These are phyloP conservation scores for Argyrosomus japonicus DNA, from an alignment of 2,113 vertebrate species.

Conservation along the genomic window DNA sequence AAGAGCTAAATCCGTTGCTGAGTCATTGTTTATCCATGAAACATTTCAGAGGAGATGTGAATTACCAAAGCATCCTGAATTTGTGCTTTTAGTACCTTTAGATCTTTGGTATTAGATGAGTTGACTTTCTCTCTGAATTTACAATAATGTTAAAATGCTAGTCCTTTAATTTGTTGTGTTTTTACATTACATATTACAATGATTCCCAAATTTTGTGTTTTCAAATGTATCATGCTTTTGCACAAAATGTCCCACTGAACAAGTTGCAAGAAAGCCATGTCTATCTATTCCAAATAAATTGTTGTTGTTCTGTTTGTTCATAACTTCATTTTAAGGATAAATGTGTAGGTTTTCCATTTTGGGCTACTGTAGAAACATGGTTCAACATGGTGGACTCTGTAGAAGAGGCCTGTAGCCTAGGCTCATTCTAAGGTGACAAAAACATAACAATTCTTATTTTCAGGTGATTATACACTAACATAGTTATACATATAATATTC, in stretches of 20 bases:
- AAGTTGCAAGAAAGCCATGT: too few species aligned
- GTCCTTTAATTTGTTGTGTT: background rate
- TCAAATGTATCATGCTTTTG: background rate
- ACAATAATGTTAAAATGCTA: background rate
- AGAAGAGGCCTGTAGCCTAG: too few species aligned
- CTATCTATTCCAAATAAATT: background rate
- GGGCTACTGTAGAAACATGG: too few species aligned
- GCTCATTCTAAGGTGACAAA: too few species aligned
- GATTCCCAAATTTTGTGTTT: background rate
- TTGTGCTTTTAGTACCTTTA: constrained; percentile 2
- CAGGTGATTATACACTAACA: background rate
- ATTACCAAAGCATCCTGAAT: background rate
- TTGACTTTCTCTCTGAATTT: constrained; percentile 21
- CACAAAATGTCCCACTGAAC: background rate
- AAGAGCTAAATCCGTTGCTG: constrained; percentile 27
- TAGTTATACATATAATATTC: too few species aligned
- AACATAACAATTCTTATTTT: too few species aligned
- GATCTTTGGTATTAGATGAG: background rate
- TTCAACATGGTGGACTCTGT: too few species aligned
- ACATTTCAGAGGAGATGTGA: constrained; percentile 18
- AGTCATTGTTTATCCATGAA: constrained; percentile 49
- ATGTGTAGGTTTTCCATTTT: too few species aligned
- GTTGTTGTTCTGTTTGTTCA: background rate
- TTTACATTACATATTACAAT: background rate
- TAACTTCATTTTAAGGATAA: too few species aligned